These are phyloP conservation scores for Himalopsyche tibetana DNA, from an alignment of 2,888 invertebrate genomes.

Conservation along the genomic window DNA sequence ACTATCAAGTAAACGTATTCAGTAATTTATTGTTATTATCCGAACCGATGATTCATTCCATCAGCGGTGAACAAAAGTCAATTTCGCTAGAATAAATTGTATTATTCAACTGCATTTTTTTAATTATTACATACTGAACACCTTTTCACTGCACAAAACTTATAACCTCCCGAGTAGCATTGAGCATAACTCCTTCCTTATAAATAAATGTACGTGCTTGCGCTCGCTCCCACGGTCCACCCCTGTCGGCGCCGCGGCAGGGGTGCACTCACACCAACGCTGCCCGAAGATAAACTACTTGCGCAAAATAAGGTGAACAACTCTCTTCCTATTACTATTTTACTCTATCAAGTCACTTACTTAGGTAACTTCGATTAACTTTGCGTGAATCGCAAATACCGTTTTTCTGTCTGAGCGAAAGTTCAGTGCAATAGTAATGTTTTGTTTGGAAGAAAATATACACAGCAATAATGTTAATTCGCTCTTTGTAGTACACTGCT, in stretches of 20 bases:
- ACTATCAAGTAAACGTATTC: too few relatives aligned
- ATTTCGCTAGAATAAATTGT: too few relatives aligned
- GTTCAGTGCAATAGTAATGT: background rate
- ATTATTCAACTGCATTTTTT: background rate
- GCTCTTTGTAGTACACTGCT: too few relatives aligned
- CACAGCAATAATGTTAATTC: too few relatives aligned
- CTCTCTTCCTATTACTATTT: constrained; percentile 60
- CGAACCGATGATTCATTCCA: too few relatives aligned
- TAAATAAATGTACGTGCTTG: constrained; percentile 38
- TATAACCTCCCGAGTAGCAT: background rate
- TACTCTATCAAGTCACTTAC: constrained; percentile 62
- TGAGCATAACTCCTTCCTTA: constrained; percentile 28
- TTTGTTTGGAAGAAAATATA: too few relatives aligned
- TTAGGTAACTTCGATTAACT: constrained; percentile 65
- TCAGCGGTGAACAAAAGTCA: too few relatives aligned
- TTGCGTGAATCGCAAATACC: constrained; percentile 44
- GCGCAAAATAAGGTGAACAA: constrained; percentile 58
- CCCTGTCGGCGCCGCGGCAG: constrained; percentile 22
- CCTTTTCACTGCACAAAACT: constrained; percentile 28
- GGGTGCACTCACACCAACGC: background rate
- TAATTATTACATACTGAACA: background rate
- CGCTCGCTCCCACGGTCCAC: background rate
- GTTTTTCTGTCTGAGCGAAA: constrained; percentile 52
- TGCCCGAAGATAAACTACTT: constrained; percentile 56
- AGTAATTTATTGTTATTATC: too few relatives aligned